Conservation (phyloP, 2,888 invertebrate genomes). For the Rhopalosiphum nymphaeae region DNA sequence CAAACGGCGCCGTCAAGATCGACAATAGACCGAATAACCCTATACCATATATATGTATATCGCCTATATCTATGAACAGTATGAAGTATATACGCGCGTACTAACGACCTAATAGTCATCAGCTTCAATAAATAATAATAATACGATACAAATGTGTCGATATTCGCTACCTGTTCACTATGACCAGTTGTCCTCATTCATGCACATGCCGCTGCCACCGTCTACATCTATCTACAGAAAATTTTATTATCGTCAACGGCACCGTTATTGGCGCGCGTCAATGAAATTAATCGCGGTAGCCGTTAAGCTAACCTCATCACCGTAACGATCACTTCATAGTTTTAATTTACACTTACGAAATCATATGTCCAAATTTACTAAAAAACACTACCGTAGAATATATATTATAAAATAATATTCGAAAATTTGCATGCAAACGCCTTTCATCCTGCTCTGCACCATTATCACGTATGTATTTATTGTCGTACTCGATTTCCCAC, state of each 20-base stretch:
- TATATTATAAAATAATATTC: neutral
- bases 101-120: constrained; percentile 48
- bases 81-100: neutral
- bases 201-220: constrained; percentile 27
- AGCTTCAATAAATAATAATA: neutral
- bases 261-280: constrained; percentile 24
- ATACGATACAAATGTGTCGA: constrained; percentile 15
- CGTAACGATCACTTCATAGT: neutral
- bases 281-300: constrained; percentile 43
- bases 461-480: neutral
- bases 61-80: neutral
- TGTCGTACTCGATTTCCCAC: neutral
- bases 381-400: neutral
- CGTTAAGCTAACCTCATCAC: neutral
- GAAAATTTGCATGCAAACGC: neutral
- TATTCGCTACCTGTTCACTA: constrained; percentile 35
- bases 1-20: constrained; percentile 36
- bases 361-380: neutral
- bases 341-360: neutral
- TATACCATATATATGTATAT: neutral
- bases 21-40: constrained; percentile 16
- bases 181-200: constrained; percentile 44
- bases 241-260: neutral
- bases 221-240: neutral
- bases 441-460: neutral